Evolutionary conservation across 1,140 invertebrate species (phyloP).

Genomic region (Eriosoma lanigerum): DNA sequence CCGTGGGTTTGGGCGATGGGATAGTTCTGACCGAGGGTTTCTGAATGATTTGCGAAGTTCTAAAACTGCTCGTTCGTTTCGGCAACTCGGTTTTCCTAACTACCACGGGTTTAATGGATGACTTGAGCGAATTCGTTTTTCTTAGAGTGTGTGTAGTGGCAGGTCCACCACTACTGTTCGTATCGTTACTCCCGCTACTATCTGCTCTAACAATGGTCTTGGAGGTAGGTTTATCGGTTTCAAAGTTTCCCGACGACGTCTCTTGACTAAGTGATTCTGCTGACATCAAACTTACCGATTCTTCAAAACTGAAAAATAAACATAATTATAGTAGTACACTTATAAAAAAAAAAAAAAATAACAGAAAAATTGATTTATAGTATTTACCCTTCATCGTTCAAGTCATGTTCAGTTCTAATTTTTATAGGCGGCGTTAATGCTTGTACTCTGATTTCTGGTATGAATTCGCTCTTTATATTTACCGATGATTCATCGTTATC

Average conservation of each 20-base stretch:
- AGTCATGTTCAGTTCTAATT: constrained; percentile 63
- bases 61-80: constrained; percentile 50
- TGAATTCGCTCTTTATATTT: constrained; percentile 57
- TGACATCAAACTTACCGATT: constrained; percentile 81
- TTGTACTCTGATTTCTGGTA: constrained; percentile 60
- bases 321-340: neutral
- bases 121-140: constrained; percentile 8
- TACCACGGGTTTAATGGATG: neutral
- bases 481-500: constrained; percentile 16
- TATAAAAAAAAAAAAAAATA: neutral
- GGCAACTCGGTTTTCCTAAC: constrained; percentile 5
- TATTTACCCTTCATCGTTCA: constrained; percentile 76
- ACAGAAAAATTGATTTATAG: neutral
- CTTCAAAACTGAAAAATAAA: constrained; percentile 66
- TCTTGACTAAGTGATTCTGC: constrained; percentile 76
- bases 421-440: constrained; percentile 55
- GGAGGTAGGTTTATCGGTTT: constrained; percentile 60
- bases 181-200: constrained; percentile 56
- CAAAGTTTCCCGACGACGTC: constrained; percentile 72
- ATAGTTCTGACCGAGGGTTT: neutral
- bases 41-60: constrained; percentile 52
- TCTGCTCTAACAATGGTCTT: constrained; percentile 55
- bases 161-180: constrained; percentile 55
- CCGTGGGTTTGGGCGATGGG: neutral
- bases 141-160: constrained; percentile 54